phyloP scores from a whole-genome alignment of 2,113 vertebrate species.

The Anguilla rostrata region DNA sequence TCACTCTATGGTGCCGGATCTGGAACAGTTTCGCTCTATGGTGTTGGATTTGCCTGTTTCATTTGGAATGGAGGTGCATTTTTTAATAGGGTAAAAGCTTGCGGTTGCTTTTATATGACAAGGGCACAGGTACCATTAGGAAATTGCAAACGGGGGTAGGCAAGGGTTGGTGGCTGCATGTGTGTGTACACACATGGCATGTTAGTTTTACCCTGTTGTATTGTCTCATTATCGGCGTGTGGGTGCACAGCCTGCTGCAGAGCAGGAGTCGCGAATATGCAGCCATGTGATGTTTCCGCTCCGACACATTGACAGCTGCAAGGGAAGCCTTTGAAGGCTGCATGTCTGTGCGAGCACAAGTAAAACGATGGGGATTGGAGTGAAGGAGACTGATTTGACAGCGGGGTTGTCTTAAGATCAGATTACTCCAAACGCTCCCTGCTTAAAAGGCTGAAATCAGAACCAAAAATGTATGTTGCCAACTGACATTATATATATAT shows the following conservation, averaged over 20 bases:
- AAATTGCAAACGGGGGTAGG: neutral
- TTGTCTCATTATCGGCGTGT: neutral
- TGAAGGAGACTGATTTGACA: neutral
- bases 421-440: neutral
- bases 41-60: neutral
- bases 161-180: neutral
- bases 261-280: neutral
- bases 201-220: constrained; percentile 9
- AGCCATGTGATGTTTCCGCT: neutral
- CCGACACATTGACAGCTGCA: neutral
- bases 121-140: neutral
- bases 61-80: neutral
- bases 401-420: neutral
- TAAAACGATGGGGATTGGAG: neutral
- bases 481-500: neutral
- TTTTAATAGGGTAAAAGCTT: neutral
- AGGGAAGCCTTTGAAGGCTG: neutral
- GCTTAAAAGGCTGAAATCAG: neutral
- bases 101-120: neutral
- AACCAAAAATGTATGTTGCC: neutral
- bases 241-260: neutral
- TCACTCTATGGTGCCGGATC: too few species aligned
- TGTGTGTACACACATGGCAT: neutral
- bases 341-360: neutral
- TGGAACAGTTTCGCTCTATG: too few species aligned